Percentiles rank a stretch among this genome's conserved stretches.
phyloP scores from a whole-genome alignment of 1,140 invertebrate genomes.

The Pseudomyrmex flavicornis region DNA sequence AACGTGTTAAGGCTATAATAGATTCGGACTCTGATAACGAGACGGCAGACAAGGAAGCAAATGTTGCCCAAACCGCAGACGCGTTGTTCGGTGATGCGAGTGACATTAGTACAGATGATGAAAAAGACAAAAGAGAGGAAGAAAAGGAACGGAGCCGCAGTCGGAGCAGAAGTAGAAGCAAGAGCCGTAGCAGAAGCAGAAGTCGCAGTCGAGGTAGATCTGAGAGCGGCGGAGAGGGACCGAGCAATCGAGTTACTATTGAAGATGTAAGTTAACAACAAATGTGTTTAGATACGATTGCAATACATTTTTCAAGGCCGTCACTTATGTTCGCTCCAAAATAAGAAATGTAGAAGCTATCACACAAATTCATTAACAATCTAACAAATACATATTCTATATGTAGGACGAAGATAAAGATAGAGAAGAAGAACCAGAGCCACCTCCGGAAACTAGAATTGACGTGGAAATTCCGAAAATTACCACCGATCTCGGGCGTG shows the following conservation, averaged over 20 bases:
- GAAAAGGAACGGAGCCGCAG: constrained; percentile 78
- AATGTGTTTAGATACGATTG: neutral
- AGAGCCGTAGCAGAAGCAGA: constrained; percentile 78
- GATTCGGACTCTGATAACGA: constrained; percentile 86
- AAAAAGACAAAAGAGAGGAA: constrained; percentile 86
- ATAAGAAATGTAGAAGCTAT: constrained; percentile 33
- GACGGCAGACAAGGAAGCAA: constrained; percentile 81
- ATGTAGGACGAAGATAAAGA: constrained; percentile 86
- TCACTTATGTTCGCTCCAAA: neutral
- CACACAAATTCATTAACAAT: constrained; percentile 49
- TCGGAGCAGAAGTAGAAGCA: constrained; percentile 76
- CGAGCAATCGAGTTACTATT: constrained; percentile 78
- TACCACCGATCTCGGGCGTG: constrained; percentile 94
- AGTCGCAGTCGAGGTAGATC: constrained; percentile 81
- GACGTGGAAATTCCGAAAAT: constrained; percentile 99
- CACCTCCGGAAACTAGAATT: constrained; percentile 95
- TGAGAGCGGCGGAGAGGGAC: constrained; percentile 79
- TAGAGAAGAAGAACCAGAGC: constrained; percentile 91
- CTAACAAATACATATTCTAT: constrained; percentile 58
- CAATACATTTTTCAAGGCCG: neutral
- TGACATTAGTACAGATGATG: constrained; percentile 94
- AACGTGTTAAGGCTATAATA: constrained; percentile 83
- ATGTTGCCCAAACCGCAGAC: constrained; percentile 87
- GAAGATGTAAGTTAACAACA: constrained; percentile 83
- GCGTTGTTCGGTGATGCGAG: constrained; percentile 97